Base-by-base conservation (phyloP, 2,113 vertebrate species). In the Chionomys nivalis region DNA sequence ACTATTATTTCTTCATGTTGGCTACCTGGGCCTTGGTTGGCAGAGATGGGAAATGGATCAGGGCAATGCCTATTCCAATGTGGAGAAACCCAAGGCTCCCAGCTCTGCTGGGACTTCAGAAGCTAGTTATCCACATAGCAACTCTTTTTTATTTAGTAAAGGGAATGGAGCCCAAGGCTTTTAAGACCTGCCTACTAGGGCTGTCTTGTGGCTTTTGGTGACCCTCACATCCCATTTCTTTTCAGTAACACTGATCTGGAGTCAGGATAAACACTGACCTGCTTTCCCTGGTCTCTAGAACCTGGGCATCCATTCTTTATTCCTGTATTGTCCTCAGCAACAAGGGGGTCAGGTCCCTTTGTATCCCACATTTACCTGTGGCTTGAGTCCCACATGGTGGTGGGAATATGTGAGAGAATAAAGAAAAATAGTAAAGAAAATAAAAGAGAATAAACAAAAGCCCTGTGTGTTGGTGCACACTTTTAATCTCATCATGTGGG, bases 281-380 rank as follows among this genome's bases (percentile, higher is more conserved):
- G 42, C 1, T 33, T 17, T 14, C 28, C 3, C 28, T 47, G 70
- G 4, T 28, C 26, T 31, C 55, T 16, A 42, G 36, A 12, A 5
- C 28, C 47, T 13, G 5, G 14, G 58, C 36, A 36, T 14, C 49
- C 14, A 3, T 65, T 52, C 26, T 90, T 0, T 21, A 73, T 23
- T 55, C 21, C 3, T n/a, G 7, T n/a, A 13, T n/a, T 5, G 66
- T 49, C 13, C 39, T 31, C 23, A 39, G 3, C 3, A 36, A 49
- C n/a, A 1, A 21, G 39, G 52, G 42, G 19, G 17, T 17, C 61
- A 2, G 12, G 49, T 1, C 1, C 2, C 10, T 14, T 61, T 5
- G 0, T 44, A 14, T 7, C n/a, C 28, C 12, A 23, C 39, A 7
- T 42, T 26, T 78, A n/a, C 3, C 0, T 11, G 33, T 14, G 61